Evolutionary conservation across 1,140 invertebrate species (phyloP).

Genomic region (Rhysida immarginata): DNA sequence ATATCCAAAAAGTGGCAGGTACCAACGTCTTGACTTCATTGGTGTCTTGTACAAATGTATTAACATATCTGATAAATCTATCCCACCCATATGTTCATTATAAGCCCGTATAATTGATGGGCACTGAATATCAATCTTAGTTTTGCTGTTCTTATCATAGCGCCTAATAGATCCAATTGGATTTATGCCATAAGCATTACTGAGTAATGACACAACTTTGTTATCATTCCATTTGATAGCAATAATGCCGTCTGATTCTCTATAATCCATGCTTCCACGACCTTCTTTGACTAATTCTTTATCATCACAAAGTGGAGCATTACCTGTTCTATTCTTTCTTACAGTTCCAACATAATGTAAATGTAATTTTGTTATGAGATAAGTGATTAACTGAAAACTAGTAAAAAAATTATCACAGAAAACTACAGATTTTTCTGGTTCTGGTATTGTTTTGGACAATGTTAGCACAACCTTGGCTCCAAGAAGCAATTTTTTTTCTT

Average conservation of each 20-base stretch:
- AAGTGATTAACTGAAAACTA: too few relatives aligned
- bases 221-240: not conserved
- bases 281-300: too few relatives aligned
- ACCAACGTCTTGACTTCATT: too few relatives aligned
- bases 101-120: slow-evolving; percentile 29
- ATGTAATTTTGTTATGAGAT: not conserved
- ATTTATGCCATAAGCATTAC: not conserved
- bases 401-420: not conserved
- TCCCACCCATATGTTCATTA: slow-evolving; percentile 28
- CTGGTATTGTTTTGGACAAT: too few relatives aligned
- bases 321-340: too few relatives aligned
- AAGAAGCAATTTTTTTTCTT: not conserved
- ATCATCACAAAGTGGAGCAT: not conserved
- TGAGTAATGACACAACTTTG: too few relatives aligned
- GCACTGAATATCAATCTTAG: too few relatives aligned
- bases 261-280: not conserved
- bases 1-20: not conserved
- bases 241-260: too few relatives aligned
- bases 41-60: slow-evolving; percentile 26
- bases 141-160: too few relatives aligned
- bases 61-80: slow-evolving; percentile 31
- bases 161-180: too few relatives aligned
- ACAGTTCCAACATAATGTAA: not conserved
- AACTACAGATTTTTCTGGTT: too few relatives aligned
- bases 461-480: not conserved